Evolutionary conservation across 2,113 vertebrate species (phyloP), one percentile per base, ranked within the genome.

Genomic region (Hemichromis elongatus): DNA sequence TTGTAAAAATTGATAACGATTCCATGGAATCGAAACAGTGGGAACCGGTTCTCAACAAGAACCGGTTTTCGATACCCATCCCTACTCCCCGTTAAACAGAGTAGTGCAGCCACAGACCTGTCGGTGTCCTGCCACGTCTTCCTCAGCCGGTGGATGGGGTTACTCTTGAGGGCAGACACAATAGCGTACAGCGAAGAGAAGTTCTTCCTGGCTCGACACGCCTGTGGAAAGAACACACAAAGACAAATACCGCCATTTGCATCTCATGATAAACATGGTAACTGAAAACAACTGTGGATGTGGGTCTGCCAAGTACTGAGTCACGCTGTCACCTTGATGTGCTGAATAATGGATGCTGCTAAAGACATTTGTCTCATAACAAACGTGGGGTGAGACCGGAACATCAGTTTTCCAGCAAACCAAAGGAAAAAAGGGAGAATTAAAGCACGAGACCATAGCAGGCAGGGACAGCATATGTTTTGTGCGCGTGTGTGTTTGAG

Each of bases 151-250:
- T 98, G 98, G 90, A 98, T 92, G 10, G 97, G 95, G 86, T 97
- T 98, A 86, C 97, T 98, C 90, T 98, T 97, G 90, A 98, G 93
- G 2, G 97, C 97, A 0, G 97, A 98, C 81, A 98, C 94, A 2
- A 98, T 96, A 84, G 98, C 97, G 3, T 97, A 97, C 57, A 98
- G 95, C 0, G 97, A 97, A 13, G 98, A 98, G 95, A 98, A 98
- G 90, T 98, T 98, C 83, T 97, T 97, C 70, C 97, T 95, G 40
- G 93, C 94, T 50, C 97, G 88, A 83, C 98, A 98, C 26, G 97
- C 97, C 98, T 98, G 85, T 81, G 81, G 45, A 85, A 86, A 82
- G 26, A 66, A 91, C 54, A 82, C 1, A 77, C 42, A 61, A 42
- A 63, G 5, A 80, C 37, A 11, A 82, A 52, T 42, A 13, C 18